Conservation (phyloP, 2,888 invertebrate species). For the Cinara cedri region DNA sequence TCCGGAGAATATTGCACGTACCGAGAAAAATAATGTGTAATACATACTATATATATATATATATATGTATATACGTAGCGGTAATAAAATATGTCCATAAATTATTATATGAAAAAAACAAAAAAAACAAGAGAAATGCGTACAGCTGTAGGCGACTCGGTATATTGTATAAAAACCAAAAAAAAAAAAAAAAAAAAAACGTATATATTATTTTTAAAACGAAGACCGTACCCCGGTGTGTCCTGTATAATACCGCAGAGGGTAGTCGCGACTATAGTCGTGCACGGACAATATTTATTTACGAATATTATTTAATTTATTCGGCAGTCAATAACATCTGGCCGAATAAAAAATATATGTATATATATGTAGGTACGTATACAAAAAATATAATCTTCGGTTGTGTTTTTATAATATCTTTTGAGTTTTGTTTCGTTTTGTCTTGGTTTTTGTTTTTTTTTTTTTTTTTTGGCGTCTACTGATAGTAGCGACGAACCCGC, state of each 20-base stretch:
- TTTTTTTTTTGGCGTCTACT: background rate
- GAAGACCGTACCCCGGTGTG: background rate
- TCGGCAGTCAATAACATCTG: conserved; percentile 27
- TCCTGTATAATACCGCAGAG: background rate
- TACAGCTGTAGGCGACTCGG: conserved; percentile 14
- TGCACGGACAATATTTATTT: background rate
- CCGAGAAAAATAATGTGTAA: too few species aligned
- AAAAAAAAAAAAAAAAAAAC: background rate
- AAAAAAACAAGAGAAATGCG: background rate
- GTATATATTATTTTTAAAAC: background rate
- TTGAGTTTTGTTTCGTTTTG: too few species aligned
- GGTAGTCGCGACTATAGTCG: conserved; percentile 3
- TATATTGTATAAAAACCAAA: background rate
- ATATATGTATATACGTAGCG: background rate
- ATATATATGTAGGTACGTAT: too few species aligned
- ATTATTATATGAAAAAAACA: background rate
- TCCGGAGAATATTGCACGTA: background rate
- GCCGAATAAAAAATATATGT: conserved; percentile 14
- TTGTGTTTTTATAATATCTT: too few species aligned
- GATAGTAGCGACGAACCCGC: background rate
- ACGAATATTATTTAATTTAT: conserved; percentile 38
- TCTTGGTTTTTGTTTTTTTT: background rate
- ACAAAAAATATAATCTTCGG: too few species aligned
- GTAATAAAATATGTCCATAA: conserved; percentile 33
- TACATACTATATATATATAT: too few species aligned